Base-by-base conservation (phyloP, 1,140 invertebrate species). In the Hyposmocoma kahamanoa region DNA sequence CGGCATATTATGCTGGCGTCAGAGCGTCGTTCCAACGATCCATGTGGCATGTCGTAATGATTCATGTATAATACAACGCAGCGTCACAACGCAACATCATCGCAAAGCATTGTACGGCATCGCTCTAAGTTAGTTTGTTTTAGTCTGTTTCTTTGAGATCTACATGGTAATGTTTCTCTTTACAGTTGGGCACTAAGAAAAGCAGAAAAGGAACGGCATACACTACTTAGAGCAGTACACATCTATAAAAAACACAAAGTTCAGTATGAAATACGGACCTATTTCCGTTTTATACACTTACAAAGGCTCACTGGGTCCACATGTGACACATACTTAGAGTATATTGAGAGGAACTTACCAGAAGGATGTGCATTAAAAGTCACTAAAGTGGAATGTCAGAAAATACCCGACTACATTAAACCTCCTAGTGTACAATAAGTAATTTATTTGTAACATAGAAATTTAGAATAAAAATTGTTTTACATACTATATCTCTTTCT, bases 321-420 rank as follows among this genome's bases (percentile, higher is more conserved):
- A 17, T 92, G 96, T 39, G 95, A 97, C 58, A 99, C 98, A 17
- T 96, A 96, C 80, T 85, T 99, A 21, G 98, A 99, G 84, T 99
- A 99, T 81, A 92, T 99, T 47, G 91, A 99, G 77, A 89, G 98
- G 59, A 99, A 99, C 90, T 88, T 99, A 53, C 98, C 98, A 0
- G 98, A 99, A 90, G 97, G 98, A 47, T 94, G 99, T 41, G 94
- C 95, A 15, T 91, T 99, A 87, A 98, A 97, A 90, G 94, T 97
- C 3, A 96, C 95, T 10, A 97, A 94, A 89, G 92, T 90, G 39
- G 91, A 93, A 79, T 81, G 92, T 42, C 87, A 88, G 56, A 72
- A 72, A 56, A 34, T 90, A 17, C 89, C 90, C 1, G 88, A 90
- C 2, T 87, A 90, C 63, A 62, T 90, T 17, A 72, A 79, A 36